Percentiles rank a stretch among this genome's conserved stretches.
Evolutionary conservation across 1,140 invertebrate genomes (phyloP).

Genomic region (Ips typographus): DNA sequence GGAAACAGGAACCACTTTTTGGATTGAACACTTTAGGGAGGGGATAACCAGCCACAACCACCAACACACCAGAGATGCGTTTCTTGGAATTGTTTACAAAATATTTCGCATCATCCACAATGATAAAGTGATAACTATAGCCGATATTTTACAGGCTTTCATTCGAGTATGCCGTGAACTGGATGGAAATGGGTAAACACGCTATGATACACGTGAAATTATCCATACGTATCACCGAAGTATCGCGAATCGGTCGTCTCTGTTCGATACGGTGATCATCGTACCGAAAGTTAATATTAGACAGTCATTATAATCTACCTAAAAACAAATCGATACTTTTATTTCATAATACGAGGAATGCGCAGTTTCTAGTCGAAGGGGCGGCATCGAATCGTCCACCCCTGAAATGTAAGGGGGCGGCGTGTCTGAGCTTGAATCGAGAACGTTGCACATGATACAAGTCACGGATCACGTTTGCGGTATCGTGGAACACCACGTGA

Average conservation of each 20-base stretch:
- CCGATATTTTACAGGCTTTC: constrained; percentile 10
- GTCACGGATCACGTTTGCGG: constrained; percentile 44
- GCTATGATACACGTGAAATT: constrained; percentile 45
- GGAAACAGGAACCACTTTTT: neutral
- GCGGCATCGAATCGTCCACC: neutral
- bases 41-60: neutral
- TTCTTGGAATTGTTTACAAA: constrained; percentile 27
- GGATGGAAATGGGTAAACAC: constrained; percentile 40
- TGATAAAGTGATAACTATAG: neutral
- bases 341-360: neutral
- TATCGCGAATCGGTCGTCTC: constrained; percentile 29
- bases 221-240: constrained; percentile 30
- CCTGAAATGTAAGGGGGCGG: constrained; percentile 13
- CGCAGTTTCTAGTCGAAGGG: neutral
- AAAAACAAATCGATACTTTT: constrained; percentile 17
- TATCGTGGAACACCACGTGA: constrained; percentile 47
- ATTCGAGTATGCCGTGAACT: constrained; percentile 39
- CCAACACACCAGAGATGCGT: neutral
- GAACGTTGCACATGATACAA: constrained; percentile 41
- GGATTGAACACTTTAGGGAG: neutral
- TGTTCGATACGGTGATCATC: constrained; percentile 13
- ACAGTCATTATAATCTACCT: neutral
- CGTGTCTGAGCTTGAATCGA: constrained; percentile 34
- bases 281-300: constrained; percentile 7
- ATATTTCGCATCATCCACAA: constrained; percentile 28